Evolutionary conservation across 2,888 invertebrate genomes (phyloP), one percentile per base, ranked within the genome.

Genomic region (Apodemia duryi): DNA sequence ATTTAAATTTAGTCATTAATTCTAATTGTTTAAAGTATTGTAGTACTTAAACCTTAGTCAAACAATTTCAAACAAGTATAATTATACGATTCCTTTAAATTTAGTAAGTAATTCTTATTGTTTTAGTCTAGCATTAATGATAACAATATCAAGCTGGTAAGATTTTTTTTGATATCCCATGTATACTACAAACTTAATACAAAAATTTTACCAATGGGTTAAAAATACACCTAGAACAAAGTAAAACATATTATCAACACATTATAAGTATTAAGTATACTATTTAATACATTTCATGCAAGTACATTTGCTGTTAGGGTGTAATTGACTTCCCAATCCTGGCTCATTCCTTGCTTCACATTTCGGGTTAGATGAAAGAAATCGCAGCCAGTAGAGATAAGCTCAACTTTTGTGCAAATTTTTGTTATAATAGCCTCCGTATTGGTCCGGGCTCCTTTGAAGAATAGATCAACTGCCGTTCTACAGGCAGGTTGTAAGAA

Each of bases 171-270:
- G 5, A 57, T 57, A 1, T 13, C 32, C 6, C 11, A 4, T 29
- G 11, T 28, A 32, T 11, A 28, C 11, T 32, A 57, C 6, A 29
- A 10, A 54, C 54, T 10, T 29, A 57, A 57, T 6, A 32, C 11
- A 62, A 68, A 65, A 63, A 62, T 62, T 35, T 74, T 74, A 73
- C 70, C 72, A 78, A 82, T 80, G 78, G 71, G 77, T 83, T 82
- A 90, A 86, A 91, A 88, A 79, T 91, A 91, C 86, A 90, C 84
- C 90, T 90, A 90, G 83, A 91, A 90, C 83, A 89, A 88, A 85
- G 78, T 70, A 76, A 78, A 78, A 73, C 64, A 68, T 52, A 49
- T 35, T 41, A 38, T 46, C 5, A 21, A 21, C 21, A 21, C 21
- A 46, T 32, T 4, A 46, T 4, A 13, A 4, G 13, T 13, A 5